These are phyloP conservation scores for Cosmia pyralina DNA, from an alignment of 2,888 invertebrate species.

Conservation along the genomic window DNA sequence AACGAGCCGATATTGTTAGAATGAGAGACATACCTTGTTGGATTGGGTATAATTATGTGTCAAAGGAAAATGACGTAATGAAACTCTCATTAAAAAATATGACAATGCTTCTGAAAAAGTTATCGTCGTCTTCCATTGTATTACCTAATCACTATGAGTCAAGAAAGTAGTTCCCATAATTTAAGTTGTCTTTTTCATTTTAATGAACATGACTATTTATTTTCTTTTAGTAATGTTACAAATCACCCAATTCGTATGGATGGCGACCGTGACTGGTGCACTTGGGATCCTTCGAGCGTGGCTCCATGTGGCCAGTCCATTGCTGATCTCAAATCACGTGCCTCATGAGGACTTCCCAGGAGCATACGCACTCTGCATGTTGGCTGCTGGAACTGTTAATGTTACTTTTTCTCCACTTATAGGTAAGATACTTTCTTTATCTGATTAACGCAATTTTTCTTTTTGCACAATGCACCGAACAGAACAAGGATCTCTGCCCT, in stretches of 20 bases:
- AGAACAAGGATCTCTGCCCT: no score
- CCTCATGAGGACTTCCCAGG: conserved; percentile 92
- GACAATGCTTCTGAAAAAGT: not conserved
- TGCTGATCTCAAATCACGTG: conserved; percentile 93
- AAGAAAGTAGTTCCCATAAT: no score
- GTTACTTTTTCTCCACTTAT: conserved; percentile 91
- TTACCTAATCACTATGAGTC: no score
- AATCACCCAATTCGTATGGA: conserved; percentile 75
- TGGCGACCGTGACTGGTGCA: conserved; percentile 78
- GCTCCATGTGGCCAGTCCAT: conserved; percentile 92
- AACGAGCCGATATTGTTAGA: not conserved
- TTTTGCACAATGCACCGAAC: no score
- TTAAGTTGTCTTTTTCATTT: no score
- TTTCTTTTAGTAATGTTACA: conserved; percentile 78
- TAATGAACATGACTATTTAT: no score
- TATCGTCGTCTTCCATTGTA: no score
- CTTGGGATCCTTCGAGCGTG: conserved; percentile 92
- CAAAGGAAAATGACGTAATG: no score
- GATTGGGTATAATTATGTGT: not conserved
- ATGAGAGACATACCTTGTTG: not conserved
- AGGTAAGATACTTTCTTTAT: conserved; percentile 80
- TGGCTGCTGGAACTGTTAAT: conserved; percentile 92
- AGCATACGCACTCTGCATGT: conserved; percentile 93
- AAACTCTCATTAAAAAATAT: no score
- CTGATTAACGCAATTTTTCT: not conserved